phyloP scores from a whole-genome alignment of 2,888 invertebrate genomes.

The Phengaris arion region DNA sequence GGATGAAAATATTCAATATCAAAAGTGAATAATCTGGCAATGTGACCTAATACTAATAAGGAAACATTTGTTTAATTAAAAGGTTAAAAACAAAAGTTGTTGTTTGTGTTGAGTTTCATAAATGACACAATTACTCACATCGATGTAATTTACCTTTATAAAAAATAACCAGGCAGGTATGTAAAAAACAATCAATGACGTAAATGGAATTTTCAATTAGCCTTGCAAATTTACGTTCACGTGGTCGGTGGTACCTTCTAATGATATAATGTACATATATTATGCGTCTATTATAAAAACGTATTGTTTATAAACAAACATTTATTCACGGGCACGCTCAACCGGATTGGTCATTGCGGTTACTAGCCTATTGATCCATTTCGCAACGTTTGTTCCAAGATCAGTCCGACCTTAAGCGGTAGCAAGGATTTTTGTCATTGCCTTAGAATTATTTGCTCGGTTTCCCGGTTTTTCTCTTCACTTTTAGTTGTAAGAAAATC shows the following conservation, averaged over 20 bases:
- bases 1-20: neutral
- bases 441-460: neutral
- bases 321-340: conserved; percentile 18
- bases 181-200: neutral
- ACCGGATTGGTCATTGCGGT: conserved; percentile 21
- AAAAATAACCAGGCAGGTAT: neutral
- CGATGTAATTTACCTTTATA: neutral
- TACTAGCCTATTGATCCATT: neutral
- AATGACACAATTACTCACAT: neutral
- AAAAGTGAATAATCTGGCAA: neutral
- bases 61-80: neutral
- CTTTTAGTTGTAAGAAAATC: neutral
- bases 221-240: neutral
- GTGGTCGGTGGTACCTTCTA: neutral
- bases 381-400: neutral
- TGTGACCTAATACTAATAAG: neutral
- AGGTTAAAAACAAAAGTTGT: neutral
- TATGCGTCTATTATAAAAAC: neutral
- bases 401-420: neutral
- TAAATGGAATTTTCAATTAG: neutral
- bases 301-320: conserved; percentile 23
- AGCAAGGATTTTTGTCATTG: conserved; percentile 5
- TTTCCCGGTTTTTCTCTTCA: neutral
- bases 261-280: neutral
- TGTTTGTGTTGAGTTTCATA: neutral